Base-by-base conservation (phyloP, 1,140 invertebrate genomes). In the Argopecten irradians region DNA sequence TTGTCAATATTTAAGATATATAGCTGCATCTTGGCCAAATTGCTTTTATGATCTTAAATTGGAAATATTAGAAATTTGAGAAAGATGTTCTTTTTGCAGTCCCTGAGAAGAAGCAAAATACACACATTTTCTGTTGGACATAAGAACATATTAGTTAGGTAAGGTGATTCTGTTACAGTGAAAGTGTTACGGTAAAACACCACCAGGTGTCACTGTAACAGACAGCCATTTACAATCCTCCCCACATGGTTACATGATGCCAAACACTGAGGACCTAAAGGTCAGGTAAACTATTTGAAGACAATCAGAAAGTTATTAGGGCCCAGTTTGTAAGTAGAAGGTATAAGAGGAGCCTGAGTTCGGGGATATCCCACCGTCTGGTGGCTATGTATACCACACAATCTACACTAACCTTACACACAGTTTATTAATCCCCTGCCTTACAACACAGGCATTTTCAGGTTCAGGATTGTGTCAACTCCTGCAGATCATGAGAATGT, bases 391-490 rank as follows among this genome's bases (percentile, higher is more conserved):
- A 71, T 71, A 71, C 22, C 8, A 5, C 1, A 46, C 9, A 1
- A 11, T 46, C 43, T 46, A 46, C 43, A 55, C 14, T 55, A 55
- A 55, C 43, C 43, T 16, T 28, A 71, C 55, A n/a, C 55, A 71
- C 1, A 71, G n/a, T 71, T 71, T 71, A 71, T 71, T 71, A 71
- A 71, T 71, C 55, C 22, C n/a, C 22, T 71, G 55, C 55, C 55
- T 71, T 71, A 71, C 55, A 28, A 71, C 55, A 71, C 8, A 22
- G 55, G 55, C 55, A 71, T 71, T 71, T 71, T 16, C 22, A 71
- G 55, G 55, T 71, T 71, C 55, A 71, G 55, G 55, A 71, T 71
- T 71, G 55, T 71, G 55, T 71, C 55, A 71, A 71, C 55, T 71
- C 55, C 55, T 71, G 55, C 55, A 71, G 55, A 71, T 71, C 55